These are phyloP conservation scores for Cheilosia pagana DNA, from an alignment of 2,888 invertebrate species.

Conservation along the genomic window DNA sequence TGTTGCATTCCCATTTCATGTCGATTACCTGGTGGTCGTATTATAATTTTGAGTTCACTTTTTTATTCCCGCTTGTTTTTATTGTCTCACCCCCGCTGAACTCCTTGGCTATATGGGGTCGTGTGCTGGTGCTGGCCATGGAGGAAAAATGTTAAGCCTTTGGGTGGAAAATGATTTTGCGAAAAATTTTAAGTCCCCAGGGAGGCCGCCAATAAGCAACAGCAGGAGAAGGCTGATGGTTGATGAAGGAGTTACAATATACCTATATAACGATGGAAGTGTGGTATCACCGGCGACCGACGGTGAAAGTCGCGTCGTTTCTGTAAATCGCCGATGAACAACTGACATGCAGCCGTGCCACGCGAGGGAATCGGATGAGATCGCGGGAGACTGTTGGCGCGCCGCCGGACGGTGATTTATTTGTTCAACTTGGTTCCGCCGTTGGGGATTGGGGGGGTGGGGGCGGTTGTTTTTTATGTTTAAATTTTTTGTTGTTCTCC, in stretches of 20 bases:
- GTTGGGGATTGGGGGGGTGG: too few species aligned
- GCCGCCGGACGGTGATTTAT: constrained; percentile 74
- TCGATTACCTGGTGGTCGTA: constrained; percentile 75
- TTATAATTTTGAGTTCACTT: constrained; percentile 48
- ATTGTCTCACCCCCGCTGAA: constrained; percentile 8
- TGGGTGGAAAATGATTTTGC: constrained; percentile 69
- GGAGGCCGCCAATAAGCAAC: constrained; percentile 25
- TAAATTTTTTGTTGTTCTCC: background rate
- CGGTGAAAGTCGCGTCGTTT: constrained; percentile 72
- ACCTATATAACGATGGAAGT: constrained; percentile 27
- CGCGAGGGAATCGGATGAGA: constrained; percentile 58
- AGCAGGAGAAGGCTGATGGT: constrained; percentile 17
- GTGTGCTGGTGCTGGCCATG: constrained; percentile 14
- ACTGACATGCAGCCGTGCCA: constrained; percentile 70
- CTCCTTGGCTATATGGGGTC: constrained; percentile 39
- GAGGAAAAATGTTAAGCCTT: constrained; percentile 41
- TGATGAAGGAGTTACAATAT: constrained; percentile 55
- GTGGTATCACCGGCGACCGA: constrained; percentile 9
- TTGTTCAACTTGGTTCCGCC: constrained; percentile 64
- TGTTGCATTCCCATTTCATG: constrained; percentile 75
- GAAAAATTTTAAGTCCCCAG: constrained; percentile 61
- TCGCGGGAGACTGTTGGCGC: constrained; percentile 68
- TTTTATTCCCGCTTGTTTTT: constrained; percentile 12
- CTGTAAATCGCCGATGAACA: constrained; percentile 70
- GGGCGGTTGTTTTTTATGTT: constrained; percentile 21